Base-by-base conservation (phyloP, 2,113 vertebrate genomes). In the Chlorodrepanis virens region DNA sequence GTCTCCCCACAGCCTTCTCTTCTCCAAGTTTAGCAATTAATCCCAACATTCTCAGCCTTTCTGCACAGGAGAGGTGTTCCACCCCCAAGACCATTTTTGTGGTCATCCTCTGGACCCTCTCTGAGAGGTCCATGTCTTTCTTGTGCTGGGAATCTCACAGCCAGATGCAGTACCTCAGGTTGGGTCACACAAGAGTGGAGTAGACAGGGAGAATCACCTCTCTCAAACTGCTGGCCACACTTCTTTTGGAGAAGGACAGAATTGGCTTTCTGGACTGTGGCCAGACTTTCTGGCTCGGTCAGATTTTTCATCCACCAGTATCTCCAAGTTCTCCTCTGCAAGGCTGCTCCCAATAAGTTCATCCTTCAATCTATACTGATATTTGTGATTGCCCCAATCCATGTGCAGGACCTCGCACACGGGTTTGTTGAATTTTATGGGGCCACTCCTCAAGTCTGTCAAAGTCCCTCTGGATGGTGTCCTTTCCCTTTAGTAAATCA, bases 401-500 rank as follows among this genome's bases (percentile, higher is more conserved):
- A 74, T 7, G 25, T 14, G 40, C 33, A 61, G 21, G 31, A 63
- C n/a, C n/a, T 59, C 37, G 37, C 10, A 67, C 20, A 42, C 8
- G 17, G 9, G 40, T 52, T 60, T 52, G 37, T 47, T 82, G 35
- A 85, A 82, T 49, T 82, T 49, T 37, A 24, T 54, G 11, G 11
- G 15, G 37, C 35, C 33, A 47, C 17, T 74, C 37, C 35, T 86
- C 25, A 64, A 83, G 35, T 22, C 50, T 93, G 54, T 54, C 40
- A 59, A 45, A 22, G 45, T 83, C 12, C 19, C 22, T 69, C 28
- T 74, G 49, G 40, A 60, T 37, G n/a, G 22, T 63, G 52, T 27
- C 37, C 28, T n/a, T 68, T 37, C 40, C 17, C 61, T 65, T 40
- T 7, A 60, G 40, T 0, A 0, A 60, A 56, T 39, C 50, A 65